A percentile compares a stretch with the other conserved stretches of the same genome.
phyloP scores from a whole-genome alignment of 2,113 vertebrate genomes.

The Mixornis gularis region DNA sequence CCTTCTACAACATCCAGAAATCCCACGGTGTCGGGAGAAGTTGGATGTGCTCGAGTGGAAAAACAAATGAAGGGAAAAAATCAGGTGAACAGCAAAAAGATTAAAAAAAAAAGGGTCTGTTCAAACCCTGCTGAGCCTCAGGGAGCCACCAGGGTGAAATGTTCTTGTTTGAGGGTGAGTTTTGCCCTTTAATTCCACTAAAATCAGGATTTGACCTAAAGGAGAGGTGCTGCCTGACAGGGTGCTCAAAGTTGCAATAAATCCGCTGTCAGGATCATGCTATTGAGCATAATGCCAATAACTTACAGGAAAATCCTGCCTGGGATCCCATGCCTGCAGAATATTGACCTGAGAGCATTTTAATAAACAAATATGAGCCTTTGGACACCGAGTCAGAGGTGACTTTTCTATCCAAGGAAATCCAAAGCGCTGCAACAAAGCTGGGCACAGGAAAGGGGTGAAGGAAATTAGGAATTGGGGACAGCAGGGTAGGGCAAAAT shows the following conservation, averaged over 20 bases:
- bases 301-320: not conserved
- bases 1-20: rapidly evolving
- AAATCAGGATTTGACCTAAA: not conserved
- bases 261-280: not conserved
- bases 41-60: not conserved
- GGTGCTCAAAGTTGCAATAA: not conserved
- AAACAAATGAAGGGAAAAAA: not conserved
- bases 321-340: not conserved
- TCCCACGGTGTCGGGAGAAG: not conserved
- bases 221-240: not conserved
- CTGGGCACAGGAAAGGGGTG: not conserved
- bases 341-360: conserved; percentile 17
- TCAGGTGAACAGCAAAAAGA: rapidly evolving
- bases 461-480: not conserved
- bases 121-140: not conserved
- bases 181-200: not conserved
- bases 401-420: not conserved
- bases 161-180: not conserved
- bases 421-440: not conserved
- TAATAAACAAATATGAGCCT: not conserved
- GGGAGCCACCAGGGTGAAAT: not conserved
- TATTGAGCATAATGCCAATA: conserved; percentile 38
- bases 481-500: not conserved
- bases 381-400: not conserved
- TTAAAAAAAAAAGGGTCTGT: not conserved